phyloP scores from a whole-genome alignment of 2,113 vertebrate genomes.

The Scytalopus superciliaris region DNA sequence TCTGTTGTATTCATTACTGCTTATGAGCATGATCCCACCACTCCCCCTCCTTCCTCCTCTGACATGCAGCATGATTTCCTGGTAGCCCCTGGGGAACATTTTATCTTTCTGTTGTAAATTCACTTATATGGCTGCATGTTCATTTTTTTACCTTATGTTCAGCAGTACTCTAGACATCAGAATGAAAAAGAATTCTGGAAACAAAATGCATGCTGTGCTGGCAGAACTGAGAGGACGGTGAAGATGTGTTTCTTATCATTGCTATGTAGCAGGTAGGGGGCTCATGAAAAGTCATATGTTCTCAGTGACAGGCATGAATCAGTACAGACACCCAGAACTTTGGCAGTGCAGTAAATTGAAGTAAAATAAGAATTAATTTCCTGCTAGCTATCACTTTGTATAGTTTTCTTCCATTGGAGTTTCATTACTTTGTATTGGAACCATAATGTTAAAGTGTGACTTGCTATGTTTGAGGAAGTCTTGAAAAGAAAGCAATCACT shows the following conservation, averaged over 20 bases:
- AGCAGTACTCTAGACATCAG: not conserved
- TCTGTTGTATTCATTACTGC: not conserved
- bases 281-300: not conserved
- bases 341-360: not conserved
- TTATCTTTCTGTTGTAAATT: conserved; percentile 13
- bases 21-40: not conserved
- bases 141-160: not conserved
- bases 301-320: not conserved
- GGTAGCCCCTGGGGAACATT: not conserved
- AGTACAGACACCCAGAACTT: not conserved
- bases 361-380: not conserved
- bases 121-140: not conserved
- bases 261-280: not conserved
- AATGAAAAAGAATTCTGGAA: not conserved
- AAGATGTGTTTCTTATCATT: not conserved
- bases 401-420: not conserved
- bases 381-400: not conserved
- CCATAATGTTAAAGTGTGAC: not conserved
- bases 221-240: not conserved
- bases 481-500: conserved; percentile 1
- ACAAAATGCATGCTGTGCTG: not conserved
- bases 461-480: not conserved
- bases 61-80: not conserved
- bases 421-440: not conserved
- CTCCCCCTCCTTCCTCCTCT: not conserved